Base-by-base conservation (phyloP, 1,140 invertebrate species). In the Apolygus lucorum region DNA sequence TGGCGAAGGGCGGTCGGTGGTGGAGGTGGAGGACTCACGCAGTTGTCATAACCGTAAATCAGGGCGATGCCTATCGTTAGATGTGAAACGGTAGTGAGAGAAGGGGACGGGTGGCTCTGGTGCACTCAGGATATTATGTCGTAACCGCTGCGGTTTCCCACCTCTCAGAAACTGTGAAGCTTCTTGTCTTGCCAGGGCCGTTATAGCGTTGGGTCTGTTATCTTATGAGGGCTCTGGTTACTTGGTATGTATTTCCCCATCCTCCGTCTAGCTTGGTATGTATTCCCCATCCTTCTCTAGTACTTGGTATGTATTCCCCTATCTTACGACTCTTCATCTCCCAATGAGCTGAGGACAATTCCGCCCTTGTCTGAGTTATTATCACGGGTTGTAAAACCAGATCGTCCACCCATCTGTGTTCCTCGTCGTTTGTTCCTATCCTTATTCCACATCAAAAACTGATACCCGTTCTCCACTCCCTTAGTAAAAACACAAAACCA, bases 11-110 rank as follows among this genome's bases (percentile, higher is more conserved):
- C 26, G 64, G 29, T 21, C 21, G 27, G 29, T 34, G 17, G n/a
- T 14, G 27, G 27, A 8, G 27, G n/a, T n/a, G 64, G 28, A 29
- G 14, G 28, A 25, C 29, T 28, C 64, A 66, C 64, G 64, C 64
- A 66, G 27, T 29, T 34, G 64, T 66, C 64, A 66, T 66, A 66
- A 66, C 27, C 64, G 64, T 66, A 66, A 66, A 66, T 66, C 64
- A 17, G 27, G 26, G 54, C 4, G 54, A 59, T 24, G 54, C 54
- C 22, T 59, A 59, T 59, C 54, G 54, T 34, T 63, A 63, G 62
- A 63, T 63, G 62, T 17, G 26, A 25, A 63, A 25, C 62, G 17
- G 62, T n/a, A 63, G 27, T 25, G 22, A 25, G 17, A 14, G 22
- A 14, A 17, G 62, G 22, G 22, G 26, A 63, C 34, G 27, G 21